Evolutionary conservation across 2,888 invertebrate species (phyloP).

Genomic region (Spicauda simplicius): DNA sequence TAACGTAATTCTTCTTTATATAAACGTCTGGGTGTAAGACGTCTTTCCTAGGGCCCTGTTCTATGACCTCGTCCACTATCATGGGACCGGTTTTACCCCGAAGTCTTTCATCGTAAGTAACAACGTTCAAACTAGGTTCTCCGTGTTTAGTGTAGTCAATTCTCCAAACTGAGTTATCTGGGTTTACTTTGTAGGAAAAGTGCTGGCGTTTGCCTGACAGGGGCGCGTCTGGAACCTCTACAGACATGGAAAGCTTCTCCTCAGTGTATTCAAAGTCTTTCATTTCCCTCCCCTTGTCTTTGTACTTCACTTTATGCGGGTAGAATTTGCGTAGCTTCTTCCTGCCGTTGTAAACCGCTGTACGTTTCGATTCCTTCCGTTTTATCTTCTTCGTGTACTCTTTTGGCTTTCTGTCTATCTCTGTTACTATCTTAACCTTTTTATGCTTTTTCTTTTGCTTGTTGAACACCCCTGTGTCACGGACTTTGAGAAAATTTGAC

Average conservation of each 20-base stretch:
- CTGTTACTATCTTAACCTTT: conserved; percentile 1
- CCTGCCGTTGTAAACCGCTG: conserved; percentile 53
- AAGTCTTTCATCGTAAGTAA: conserved; percentile 56
- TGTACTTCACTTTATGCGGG: conserved; percentile 76
- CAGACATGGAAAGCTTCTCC: conserved; percentile 69
- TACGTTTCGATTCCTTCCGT: conserved; percentile 48
- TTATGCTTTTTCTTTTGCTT: conserved; percentile 40
- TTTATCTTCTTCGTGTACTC: conserved; percentile 44
- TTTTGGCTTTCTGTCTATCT: conserved; percentile 42
- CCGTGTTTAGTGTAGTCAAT: conserved; percentile 77
- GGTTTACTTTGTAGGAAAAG: conserved; percentile 54
- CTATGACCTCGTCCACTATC: conserved; percentile 54
- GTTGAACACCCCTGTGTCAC: conserved; percentile 13
- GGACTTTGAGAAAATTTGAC: conserved; percentile 60
- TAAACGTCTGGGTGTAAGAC: conserved; percentile 71
- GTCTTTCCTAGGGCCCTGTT: conserved; percentile 57
- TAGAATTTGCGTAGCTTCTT: conserved; percentile 73
- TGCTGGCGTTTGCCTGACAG: conserved; percentile 51
- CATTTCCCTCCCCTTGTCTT: conserved; percentile 52
- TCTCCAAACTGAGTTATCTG: conserved; percentile 65
- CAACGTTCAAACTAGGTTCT: conserved; percentile 61
- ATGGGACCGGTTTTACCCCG: conserved; percentile 57
- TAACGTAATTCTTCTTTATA: conserved; percentile 66
- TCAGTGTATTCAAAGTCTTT: conserved; percentile 60
- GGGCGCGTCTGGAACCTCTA: conserved; percentile 58